Conservation (phyloP, 2,113 vertebrate genomes). For the Peromyscus leucopus region DNA sequence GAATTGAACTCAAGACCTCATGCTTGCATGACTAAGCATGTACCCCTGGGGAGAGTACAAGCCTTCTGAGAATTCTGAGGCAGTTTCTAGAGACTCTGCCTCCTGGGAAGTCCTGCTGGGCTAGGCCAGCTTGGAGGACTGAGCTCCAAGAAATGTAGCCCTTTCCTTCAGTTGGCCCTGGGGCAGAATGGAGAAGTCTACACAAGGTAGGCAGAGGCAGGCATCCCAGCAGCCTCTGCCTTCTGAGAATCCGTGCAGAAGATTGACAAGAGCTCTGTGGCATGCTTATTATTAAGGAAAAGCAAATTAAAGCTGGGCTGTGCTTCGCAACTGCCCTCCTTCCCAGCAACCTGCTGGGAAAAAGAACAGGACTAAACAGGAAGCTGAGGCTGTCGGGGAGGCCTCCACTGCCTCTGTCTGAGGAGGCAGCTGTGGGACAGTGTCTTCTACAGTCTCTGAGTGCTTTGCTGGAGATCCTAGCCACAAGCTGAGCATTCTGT, state of each 20-base stretch:
- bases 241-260: neutral
- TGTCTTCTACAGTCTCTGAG: neutral
- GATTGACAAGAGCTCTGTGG: slow-evolving; percentile 1
- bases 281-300: neutral
- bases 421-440: neutral
- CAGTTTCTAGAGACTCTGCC: neutral
- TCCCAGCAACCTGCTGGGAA: neutral
- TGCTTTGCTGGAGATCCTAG: neutral
- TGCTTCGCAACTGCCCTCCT: slow-evolving; percentile 4
- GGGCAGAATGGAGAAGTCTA: neutral
- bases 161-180: neutral
- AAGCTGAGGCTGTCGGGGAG: neutral
- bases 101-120: neutral
- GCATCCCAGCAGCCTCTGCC: neutral
- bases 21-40: neutral
- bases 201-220: neutral
- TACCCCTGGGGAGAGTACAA: rapidly evolving
- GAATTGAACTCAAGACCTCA: neutral
- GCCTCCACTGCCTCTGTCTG: neutral
- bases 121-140: too few relatives aligned
- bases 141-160: neutral
- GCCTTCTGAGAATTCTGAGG: neutral
- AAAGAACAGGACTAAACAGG: neutral
- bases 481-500: neutral
- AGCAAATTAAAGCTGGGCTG: slow-evolving; percentile 44